phyloP scores from a whole-genome alignment of 2,888 invertebrate genomes.

The Gisinianus flammeolus region DNA sequence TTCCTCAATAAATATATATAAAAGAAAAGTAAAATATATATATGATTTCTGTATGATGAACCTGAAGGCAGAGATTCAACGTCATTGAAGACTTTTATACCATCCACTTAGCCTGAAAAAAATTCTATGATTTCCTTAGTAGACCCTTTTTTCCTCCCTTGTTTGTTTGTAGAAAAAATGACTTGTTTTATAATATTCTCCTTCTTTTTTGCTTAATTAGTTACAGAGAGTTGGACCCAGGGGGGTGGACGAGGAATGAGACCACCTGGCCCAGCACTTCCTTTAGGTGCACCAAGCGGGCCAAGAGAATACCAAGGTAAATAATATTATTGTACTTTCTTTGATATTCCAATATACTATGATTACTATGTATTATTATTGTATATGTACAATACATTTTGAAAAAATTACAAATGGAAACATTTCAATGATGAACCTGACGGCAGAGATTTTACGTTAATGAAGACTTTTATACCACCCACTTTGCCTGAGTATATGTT shows the following conservation, averaged over 20 bases:
- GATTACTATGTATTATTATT: too few relatives aligned
- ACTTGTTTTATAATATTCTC: background rate
- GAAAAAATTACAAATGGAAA: background rate
- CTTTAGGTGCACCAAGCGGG: slow-evolving; percentile 65
- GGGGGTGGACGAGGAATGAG: slow-evolving; percentile 56
- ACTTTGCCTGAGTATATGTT: slow-evolving; percentile 28
- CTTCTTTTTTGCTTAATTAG: slow-evolving; percentile 38
- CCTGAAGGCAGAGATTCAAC: slow-evolving; percentile 6
- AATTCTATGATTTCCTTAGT: background rate
- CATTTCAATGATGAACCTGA: slow-evolving; percentile 24
- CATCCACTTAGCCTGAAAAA: slow-evolving; percentile 43
- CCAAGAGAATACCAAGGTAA: slow-evolving; percentile 64
- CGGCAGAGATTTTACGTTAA: slow-evolving; percentile 18
- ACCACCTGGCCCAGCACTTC: slow-evolving; percentile 63
- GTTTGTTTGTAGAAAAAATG: background rate
- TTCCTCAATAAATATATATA: slow-evolving; percentile 12
- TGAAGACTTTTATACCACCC: slow-evolving; percentile 42
- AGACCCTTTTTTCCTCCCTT: background rate
- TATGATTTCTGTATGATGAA: too few relatives aligned
- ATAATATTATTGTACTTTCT: background rate
- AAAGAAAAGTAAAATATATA: too few relatives aligned
- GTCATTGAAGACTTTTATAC: slow-evolving; percentile 47
- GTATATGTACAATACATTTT: too few relatives aligned
- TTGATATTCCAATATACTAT: too few relatives aligned
- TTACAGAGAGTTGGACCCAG: slow-evolving; percentile 59